A percentile compares a stretch with the other conserved stretches of the same genome.
Evolutionary conservation across 2,113 vertebrate genomes (phyloP).

Genomic region (Apodemus sylvaticus): DNA sequence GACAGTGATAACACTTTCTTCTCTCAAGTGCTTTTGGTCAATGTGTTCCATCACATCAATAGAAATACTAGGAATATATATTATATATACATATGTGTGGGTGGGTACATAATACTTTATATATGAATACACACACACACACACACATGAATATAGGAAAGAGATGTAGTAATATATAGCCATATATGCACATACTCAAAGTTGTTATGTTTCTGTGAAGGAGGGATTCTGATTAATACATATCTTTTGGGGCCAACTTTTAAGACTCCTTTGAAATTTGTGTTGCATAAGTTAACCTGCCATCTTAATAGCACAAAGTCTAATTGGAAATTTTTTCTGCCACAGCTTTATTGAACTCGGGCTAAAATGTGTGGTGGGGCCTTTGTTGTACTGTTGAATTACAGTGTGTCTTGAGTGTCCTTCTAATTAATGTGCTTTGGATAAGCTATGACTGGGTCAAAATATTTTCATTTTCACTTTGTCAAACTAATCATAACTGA

Average conservation of each 20-base stretch:
- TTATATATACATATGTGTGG: neutral
- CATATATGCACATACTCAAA: too few relatives aligned
- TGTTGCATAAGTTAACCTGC: neutral
- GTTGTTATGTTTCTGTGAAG: neutral
- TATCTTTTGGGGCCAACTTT: neutral
- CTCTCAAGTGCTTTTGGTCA: neutral
- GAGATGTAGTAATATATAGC: neutral
- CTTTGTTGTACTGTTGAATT: neutral
- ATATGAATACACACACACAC: too few relatives aligned
- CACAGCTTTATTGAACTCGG: neutral
- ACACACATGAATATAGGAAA: too few relatives aligned
- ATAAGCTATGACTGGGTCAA: neutral
- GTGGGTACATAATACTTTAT: too few relatives aligned
- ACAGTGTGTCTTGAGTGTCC: neutral
- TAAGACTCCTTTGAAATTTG: neutral
- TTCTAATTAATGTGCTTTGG: neutral
- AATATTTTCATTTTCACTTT: conserved; percentile 59
- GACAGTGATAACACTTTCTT: neutral
- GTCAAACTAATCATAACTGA: neutral
- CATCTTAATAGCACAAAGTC: neutral
- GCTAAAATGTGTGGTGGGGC: neutral
- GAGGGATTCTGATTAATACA: neutral
- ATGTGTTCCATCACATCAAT: neutral
- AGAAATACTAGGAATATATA: neutral
- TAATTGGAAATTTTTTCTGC: neutral